Conservation (phyloP, 1,140 invertebrate genomes). For the Yoshiicerus persimilis region DNA sequence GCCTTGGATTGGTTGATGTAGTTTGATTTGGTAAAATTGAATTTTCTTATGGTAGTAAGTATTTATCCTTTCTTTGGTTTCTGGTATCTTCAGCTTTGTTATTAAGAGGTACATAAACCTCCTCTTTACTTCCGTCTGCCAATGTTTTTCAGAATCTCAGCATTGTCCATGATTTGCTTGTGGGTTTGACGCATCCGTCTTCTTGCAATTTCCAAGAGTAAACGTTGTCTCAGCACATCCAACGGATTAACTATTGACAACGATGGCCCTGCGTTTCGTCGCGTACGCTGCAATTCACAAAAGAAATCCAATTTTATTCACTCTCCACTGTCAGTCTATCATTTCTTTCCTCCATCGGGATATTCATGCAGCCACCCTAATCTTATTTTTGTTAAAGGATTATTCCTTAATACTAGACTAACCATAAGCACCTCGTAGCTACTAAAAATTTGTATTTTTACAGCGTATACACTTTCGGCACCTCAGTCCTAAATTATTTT, state of each 20-base stretch:
- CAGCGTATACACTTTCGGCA: too few relatives aligned
- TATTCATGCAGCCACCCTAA: neutral
- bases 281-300: conserved; percentile 24
- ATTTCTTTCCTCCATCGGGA: neutral
- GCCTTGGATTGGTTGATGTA: neutral
- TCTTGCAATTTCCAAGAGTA: conserved; percentile 51
- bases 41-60: neutral
- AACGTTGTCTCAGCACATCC: conserved; percentile 51
- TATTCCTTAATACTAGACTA: neutral
- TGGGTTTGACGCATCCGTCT: conserved; percentile 49
- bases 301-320: neutral
- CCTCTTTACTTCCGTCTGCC: conserved; percentile 44
- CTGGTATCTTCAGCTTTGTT: neutral
- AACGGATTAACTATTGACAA: conserved; percentile 52
- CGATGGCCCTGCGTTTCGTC: conserved; percentile 48
- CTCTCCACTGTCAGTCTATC: too few relatives aligned
- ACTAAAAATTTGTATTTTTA: neutral
- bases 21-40: neutral
- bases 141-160: conserved; percentile 50
- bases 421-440: neutral
- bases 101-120: neutral
- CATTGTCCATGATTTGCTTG: conserved; percentile 51
- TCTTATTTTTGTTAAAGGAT: neutral
- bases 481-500: too few relatives aligned
- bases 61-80: neutral